A percentile compares a stretch with the other conserved stretches of the same genome.
Evolutionary conservation across 2,888 invertebrate genomes (phyloP).

Genomic region (Tuberolachnus salignus): DNA sequence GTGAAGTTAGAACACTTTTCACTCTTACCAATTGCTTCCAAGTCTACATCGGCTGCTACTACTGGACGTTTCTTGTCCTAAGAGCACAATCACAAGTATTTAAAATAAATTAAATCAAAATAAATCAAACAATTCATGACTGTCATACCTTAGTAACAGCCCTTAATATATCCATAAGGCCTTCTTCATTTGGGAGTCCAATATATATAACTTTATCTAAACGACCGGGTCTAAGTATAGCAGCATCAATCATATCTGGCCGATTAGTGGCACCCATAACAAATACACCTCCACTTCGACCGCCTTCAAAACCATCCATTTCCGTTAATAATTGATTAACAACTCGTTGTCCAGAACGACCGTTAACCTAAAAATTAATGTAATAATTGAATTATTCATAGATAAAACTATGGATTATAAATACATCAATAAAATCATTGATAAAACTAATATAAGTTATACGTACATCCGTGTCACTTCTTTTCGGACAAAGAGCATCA

Average conservation of each 20-base stretch:
- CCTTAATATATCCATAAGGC: conserved; percentile 84
- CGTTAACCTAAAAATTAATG: conserved; percentile 21
- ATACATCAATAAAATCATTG: no score
- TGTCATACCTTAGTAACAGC: conserved; percentile 80
- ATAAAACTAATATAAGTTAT: background rate
- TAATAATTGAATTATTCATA: conserved; percentile 4
- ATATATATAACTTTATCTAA: conserved; percentile 90
- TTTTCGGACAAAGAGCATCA: conserved; percentile 90
- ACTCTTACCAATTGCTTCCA: conserved; percentile 73
- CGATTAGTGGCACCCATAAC: conserved; percentile 95
- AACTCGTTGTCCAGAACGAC: conserved; percentile 67
- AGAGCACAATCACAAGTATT: conserved; percentile 58
- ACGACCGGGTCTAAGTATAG: conserved; percentile 86
- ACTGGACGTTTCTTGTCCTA: conserved; percentile 81
- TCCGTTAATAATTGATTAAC: conserved; percentile 97
- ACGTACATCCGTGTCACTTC: conserved; percentile 75
- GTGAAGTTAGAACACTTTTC: conserved; percentile 79
- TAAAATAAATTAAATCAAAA: background rate
- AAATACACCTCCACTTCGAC: conserved; percentile 89
- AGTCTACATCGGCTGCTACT: conserved; percentile 76
- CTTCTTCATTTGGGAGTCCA: conserved; percentile 79
- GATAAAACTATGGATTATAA: background rate
- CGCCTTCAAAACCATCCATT: conserved; percentile 95
- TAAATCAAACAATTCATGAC: conserved; percentile 1
- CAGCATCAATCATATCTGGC: conserved; percentile 95